phyloP scores from a whole-genome alignment of 2,797 vertebrate species.

The Sarcophilus harrisii region DNA sequence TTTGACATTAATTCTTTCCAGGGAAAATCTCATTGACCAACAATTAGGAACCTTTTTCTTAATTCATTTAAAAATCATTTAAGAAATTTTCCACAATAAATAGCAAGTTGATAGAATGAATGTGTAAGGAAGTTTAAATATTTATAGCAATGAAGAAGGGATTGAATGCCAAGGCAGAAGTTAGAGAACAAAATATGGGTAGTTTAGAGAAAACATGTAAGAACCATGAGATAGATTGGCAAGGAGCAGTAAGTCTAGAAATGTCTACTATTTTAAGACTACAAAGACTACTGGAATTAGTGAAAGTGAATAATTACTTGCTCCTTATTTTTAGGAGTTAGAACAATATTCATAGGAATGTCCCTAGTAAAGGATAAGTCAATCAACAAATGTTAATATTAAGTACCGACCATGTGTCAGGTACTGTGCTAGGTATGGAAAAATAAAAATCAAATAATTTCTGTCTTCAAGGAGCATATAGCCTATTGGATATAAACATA shows the following conservation, averaged over 20 bases:
- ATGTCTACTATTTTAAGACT: background rate
- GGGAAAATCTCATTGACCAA: background rate
- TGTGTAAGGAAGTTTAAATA: background rate
- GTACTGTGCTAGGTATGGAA: no score
- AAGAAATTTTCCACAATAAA: background rate
- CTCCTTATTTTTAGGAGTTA: background rate
- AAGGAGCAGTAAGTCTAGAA: background rate
- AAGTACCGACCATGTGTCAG: no score
- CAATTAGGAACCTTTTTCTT: background rate
- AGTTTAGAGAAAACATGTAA: background rate
- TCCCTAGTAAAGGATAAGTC: background rate
- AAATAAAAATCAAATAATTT: no score
- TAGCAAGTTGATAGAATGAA: background rate
- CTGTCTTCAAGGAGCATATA: no score
- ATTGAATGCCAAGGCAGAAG: background rate
- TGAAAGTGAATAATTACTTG: background rate
- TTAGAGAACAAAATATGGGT: background rate
- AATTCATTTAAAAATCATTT: background rate
- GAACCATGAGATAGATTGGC: background rate
- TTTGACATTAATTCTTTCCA: background rate
- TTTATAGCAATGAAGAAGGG: background rate
- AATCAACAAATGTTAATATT: background rate
- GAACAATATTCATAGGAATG: background rate
- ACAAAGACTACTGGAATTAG: background rate
- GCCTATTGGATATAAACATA: no score